A percentile compares a stretch with the other conserved stretches of the same genome.
Evolutionary conservation across 2,797 vertebrate genomes (phyloP).

Genomic region (Cygnus olor): DNA sequence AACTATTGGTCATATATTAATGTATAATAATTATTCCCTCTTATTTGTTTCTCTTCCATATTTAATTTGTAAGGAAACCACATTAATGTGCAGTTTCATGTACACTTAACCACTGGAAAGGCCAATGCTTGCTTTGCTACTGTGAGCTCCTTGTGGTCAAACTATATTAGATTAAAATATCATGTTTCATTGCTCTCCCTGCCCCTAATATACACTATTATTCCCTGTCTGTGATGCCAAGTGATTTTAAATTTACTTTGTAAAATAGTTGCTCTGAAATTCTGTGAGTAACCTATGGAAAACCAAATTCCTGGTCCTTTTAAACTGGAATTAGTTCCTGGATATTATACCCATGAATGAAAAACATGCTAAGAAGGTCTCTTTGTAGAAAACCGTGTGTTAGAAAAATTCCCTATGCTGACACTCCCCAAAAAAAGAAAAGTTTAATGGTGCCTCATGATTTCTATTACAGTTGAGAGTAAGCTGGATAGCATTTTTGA

Average conservation of each 20-base stretch:
- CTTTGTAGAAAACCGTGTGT: neutral
- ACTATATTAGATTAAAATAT: neutral
- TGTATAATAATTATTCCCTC: neutral
- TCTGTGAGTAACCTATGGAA: neutral
- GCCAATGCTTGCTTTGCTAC: neutral
- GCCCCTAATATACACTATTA: neutral
- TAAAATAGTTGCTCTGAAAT: neutral
- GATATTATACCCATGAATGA: neutral
- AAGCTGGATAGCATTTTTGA: neutral
- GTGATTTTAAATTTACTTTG: neutral
- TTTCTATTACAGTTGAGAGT: neutral
- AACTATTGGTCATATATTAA: neutral
- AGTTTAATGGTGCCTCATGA: neutral
- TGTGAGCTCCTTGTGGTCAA: neutral
- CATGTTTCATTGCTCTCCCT: neutral
- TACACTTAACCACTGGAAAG: neutral
- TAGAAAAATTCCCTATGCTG: neutral
- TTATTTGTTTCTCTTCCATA: neutral
- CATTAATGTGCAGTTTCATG: accelerated
- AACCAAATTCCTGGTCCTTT: neutral
- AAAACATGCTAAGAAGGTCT: neutral
- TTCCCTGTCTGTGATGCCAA: neutral
- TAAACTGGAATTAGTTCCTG: neutral
- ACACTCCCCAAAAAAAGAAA: accelerated
- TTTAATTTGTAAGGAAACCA: neutral